These are phyloP conservation scores for Oceanites oceanicus DNA, from an alignment of 2,113 vertebrate genomes.

Conservation along the genomic window DNA sequence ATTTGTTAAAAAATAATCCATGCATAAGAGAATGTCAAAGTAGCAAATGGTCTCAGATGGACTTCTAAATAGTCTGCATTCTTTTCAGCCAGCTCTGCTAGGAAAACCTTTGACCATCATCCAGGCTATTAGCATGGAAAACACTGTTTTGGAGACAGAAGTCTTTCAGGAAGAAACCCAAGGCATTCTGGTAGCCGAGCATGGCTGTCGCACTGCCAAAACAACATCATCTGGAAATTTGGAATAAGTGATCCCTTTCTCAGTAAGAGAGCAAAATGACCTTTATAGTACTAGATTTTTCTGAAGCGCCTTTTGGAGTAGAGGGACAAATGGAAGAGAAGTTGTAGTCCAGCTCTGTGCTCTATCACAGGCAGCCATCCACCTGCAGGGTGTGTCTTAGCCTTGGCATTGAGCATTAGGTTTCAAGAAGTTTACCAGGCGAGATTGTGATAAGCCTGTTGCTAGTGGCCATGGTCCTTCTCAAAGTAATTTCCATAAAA, in stretches of 20 bases:
- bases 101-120: constrained; percentile 28
- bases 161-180: constrained; percentile 15
- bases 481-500: background rate
- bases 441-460: background rate
- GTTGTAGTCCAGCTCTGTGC: background rate
- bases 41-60: background rate
- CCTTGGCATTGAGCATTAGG: background rate
- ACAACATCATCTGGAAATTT: constrained; percentile 17
- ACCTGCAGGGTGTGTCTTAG: background rate
- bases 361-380: background rate
- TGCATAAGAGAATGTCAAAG: background rate
- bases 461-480: background rate
- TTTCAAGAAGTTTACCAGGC: background rate
- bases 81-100: constrained; percentile 37
- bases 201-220: background rate
- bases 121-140: constrained; percentile 43
- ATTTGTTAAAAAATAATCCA: constrained; percentile 21
- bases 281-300: background rate
- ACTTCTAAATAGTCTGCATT: constrained; percentile 23
- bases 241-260: background rate
- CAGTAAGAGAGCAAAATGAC: background rate
- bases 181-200: constrained; percentile 23
- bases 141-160: constrained; percentile 43
- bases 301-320: background rate
- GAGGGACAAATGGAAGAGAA: background rate